Conservation (phyloP, 2,113 vertebrate species). For the Typhlomys cinereus region DNA sequence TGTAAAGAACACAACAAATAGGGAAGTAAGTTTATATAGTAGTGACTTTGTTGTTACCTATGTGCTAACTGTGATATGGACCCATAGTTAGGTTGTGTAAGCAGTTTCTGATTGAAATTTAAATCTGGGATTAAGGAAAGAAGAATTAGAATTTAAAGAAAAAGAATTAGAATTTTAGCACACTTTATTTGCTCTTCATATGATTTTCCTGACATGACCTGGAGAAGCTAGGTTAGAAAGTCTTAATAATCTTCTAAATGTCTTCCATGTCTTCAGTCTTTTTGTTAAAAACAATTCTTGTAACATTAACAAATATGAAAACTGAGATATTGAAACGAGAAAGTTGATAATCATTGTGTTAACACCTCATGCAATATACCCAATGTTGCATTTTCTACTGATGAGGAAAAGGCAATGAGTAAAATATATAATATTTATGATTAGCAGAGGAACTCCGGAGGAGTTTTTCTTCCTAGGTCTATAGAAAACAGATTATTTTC, state of each 20-base stretch:
- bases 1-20: slow-evolving; percentile 7
- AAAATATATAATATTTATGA: background rate
- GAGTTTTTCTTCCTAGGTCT: slow-evolving; percentile 8
- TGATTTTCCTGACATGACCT: background rate
- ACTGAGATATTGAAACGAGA: background rate
- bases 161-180: background rate
- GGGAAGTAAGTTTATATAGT: slow-evolving; percentile 39
- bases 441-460: background rate
- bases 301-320: background rate
- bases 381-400: slow-evolving; percentile 18
- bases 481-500: background rate
- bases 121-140: background rate
- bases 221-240: background rate
- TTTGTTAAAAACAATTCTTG: background rate
- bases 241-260: background rate
- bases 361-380: slow-evolving; percentile 1
- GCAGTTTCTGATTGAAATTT: background rate
- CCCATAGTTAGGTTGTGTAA: background rate
- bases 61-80: background rate
- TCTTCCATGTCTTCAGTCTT: background rate
- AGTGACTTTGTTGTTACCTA: background rate
- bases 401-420: background rate
- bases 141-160: background rate
- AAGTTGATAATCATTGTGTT: slow-evolving; percentile 6
- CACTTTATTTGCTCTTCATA: background rate